Evolutionary conservation across 2,113 vertebrate species (phyloP), one percentile per base, ranked within the genome.

Genomic region (Scopus umbretta): DNA sequence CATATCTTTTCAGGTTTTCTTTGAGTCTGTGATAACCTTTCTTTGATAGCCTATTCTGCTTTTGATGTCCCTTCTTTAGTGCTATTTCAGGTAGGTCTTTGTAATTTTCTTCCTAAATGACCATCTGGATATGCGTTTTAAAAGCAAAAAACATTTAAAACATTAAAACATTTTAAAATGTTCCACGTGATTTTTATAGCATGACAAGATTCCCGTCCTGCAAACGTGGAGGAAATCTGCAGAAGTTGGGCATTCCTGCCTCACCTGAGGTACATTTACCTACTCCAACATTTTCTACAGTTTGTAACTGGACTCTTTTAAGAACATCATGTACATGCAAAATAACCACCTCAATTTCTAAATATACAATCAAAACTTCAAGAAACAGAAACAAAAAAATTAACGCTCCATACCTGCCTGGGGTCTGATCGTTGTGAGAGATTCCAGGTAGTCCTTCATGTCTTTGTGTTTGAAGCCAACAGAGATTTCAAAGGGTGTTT

Each of bases 401-500:
- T 42, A 76, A 53, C 1, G 22, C n/a, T 92, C 53, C 97, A 63
- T 97, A 99, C 99, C 99, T 97, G 99, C 98, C 95, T 99, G 99
- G 11, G 99, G 99, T 70, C 99, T 97, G 82, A 99, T 98, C 0
- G 98, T 99, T 75, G 99, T 99, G 91, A 99, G 98, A 45, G 99
- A 98, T 97, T 99, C 99, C 98, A 99, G 97, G 80, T 99, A 99
- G 73, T 98, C 97, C 72, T 98, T 99, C 88, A 99, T 98, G 74
- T 99, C 99, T 96, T 98, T 99, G 95, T 99, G 98, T 55, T 98
- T 98, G 49, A 99, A 96, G 94, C 99, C 98, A 84, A 99, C 98
- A 13, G 99, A 98, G 5, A 99, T 97, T 97, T 99, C 99, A 63
- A 99, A 99, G 30, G 99, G 98, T 0, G 99, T 99, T 98, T 99